Evolutionary conservation across 2,113 vertebrate species (phyloP).

Genomic region (Labeo catla): DNA sequence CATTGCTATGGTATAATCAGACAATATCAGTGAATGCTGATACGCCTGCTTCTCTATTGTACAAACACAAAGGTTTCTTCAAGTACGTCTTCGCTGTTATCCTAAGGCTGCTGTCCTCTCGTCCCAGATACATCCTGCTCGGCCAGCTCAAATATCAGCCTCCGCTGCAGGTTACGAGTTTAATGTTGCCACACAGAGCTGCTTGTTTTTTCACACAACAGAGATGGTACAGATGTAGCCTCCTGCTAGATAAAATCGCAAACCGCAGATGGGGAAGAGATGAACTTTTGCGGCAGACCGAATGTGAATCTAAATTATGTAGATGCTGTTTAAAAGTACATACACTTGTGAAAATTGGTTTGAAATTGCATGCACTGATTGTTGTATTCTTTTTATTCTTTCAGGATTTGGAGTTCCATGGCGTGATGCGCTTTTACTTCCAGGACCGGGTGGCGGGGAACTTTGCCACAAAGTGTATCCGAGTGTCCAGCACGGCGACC

Average conservation of each 20-base stretch:
- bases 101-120: conserved; percentile 26
- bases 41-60: conserved; percentile 22
- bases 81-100: not conserved
- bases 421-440: conserved; percentile 99
- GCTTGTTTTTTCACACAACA: conserved; percentile 14
- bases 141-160: conserved; percentile 37
- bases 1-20: conserved; percentile 24
- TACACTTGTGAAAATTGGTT: not conserved
- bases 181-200: conserved; percentile 8
- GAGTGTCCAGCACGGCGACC: conserved; percentile 96
- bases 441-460: conserved; percentile 98
- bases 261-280: not conserved
- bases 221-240: not conserved
- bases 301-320: not conserved
- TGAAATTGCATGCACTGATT: not conserved
- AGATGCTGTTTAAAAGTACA: not conserved
- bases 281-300: not conserved
- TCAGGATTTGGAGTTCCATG: conserved; percentile 97
- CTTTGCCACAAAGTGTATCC: conserved; percentile 97
- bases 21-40: conserved; percentile 7
- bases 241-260: conserved; percentile 4
- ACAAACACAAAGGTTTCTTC: conserved; percentile 26
- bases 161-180: conserved; percentile 1
- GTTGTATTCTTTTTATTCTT: not conserved
- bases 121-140: conserved; percentile 20